phyloP scores from a whole-genome alignment of 2,888 invertebrate genomes.

The Cataglyphis cursor region DNA sequence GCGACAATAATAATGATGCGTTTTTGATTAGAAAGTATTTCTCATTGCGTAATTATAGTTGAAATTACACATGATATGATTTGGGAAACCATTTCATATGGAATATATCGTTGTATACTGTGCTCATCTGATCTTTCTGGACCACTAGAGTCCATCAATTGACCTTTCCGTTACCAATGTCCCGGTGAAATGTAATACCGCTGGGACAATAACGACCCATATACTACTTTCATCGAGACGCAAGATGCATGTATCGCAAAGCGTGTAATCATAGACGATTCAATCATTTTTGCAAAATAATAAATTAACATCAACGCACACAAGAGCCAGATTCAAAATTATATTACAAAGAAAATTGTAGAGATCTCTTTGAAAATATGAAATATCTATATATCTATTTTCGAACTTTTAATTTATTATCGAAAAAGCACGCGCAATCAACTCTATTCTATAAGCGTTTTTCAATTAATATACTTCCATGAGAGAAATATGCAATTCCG shows the following conservation, averaged over 20 bases:
- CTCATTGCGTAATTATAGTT: background rate
- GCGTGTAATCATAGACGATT: background rate
- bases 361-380: background rate
- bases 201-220: constrained; percentile 49
- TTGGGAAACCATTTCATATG: constrained; percentile 4
- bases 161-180: constrained; percentile 53
- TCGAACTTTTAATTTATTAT: background rate
- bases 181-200: constrained; percentile 48
- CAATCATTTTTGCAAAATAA: background rate
- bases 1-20: constrained; percentile 18
- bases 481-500: background rate
- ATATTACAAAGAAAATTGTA: background rate
- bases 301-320: background rate
- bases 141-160: constrained; percentile 46
- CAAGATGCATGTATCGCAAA: background rate
- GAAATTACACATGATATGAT: background rate
- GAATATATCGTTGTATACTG: background rate
- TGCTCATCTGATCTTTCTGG: constrained; percentile 29
- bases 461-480: background rate
- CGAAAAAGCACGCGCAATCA: background rate
- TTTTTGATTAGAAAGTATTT: constrained; percentile 1
- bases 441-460: background rate
- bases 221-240: constrained; percentile 7
- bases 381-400: background rate
- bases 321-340: background rate